Evolutionary conservation across 2,888 invertebrate species (phyloP).

Genomic region (Synergus gifuensis): DNA sequence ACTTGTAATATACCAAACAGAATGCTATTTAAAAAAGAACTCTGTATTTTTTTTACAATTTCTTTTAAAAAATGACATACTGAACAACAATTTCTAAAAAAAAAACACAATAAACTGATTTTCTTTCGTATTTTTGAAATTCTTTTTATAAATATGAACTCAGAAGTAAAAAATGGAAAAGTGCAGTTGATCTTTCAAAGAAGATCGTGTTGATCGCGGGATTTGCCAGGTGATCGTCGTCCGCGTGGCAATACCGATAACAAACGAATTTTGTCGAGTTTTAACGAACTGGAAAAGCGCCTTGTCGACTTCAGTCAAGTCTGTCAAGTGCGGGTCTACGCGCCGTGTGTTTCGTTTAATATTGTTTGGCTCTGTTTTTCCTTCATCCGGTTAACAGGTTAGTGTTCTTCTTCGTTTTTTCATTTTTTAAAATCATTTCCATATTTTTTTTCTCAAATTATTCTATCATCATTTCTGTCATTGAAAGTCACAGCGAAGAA

Average conservation of each 20-base stretch:
- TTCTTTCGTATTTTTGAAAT: no score
- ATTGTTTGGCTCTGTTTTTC: constrained; percentile 19
- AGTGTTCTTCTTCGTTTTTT: not conserved
- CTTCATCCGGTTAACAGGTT: constrained; percentile 38
- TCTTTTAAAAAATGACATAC: no score
- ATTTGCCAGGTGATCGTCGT: constrained; percentile 33
- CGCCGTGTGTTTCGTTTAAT: constrained; percentile 6
- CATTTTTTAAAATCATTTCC: not conserved
- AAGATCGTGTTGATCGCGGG: constrained; percentile 14
- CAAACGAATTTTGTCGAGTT: constrained; percentile 24
- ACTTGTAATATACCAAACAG: not conserved
- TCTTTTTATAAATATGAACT: not conserved
- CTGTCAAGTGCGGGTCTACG: constrained; percentile 37
- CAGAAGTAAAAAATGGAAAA: not conserved
- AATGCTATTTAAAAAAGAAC: not conserved
- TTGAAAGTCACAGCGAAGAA: not conserved
- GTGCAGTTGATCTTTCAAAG: constrained; percentile 15
- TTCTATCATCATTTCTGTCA: not conserved
- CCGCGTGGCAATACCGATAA: constrained; percentile 32
- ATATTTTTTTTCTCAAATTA: no score
- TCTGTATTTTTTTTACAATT: no score
- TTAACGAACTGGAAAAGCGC: constrained; percentile 15
- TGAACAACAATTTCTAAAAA: no score
- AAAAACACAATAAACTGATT: no score
- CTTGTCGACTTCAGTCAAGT: constrained; percentile 27